phyloP scores from a whole-genome alignment of 2,797 vertebrate species.

The Dicrostonyx torquatus region DNA sequence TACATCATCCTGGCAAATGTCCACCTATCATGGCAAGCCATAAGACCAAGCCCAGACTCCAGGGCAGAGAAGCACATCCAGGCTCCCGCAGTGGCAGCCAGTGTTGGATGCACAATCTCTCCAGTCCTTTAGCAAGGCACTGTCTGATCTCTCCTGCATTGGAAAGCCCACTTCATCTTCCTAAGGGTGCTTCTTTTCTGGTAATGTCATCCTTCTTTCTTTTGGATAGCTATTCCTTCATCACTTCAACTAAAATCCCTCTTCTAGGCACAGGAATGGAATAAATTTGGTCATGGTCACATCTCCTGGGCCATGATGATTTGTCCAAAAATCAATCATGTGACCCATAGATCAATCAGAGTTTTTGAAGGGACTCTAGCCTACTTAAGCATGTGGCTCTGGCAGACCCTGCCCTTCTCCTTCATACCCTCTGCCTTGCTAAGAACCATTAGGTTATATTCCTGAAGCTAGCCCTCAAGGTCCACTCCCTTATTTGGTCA shows the following conservation, averaged over 20 bases:
- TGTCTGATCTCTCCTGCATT: not conserved
- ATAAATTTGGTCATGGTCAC: not conserved
- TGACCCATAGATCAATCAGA: not conserved
- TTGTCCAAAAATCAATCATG: not conserved
- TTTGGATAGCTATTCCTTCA: not conserved
- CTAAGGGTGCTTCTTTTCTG: too few species aligned
- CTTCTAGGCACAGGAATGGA: not conserved
- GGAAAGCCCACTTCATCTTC: not conserved
- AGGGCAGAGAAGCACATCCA: not conserved
- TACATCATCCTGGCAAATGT: not conserved
- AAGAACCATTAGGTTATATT: not conserved
- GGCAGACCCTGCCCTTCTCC: not conserved
- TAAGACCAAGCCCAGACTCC: not conserved
- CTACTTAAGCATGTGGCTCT: not conserved
- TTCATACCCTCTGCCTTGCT: not conserved
- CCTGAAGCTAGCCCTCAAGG: not conserved
- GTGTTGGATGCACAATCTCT: not conserved
- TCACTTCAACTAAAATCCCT: not conserved
- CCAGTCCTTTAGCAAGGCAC: not conserved
- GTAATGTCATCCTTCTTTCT: not conserved
- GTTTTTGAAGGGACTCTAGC: not conserved
- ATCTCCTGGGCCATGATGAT: not conserved
- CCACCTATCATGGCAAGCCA: not conserved
- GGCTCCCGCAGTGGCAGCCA: not conserved
- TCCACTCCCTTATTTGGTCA: not conserved